Evolutionary conservation across 2,113 vertebrate genomes (phyloP).

Genomic region (Antechinus flavipes): DNA sequence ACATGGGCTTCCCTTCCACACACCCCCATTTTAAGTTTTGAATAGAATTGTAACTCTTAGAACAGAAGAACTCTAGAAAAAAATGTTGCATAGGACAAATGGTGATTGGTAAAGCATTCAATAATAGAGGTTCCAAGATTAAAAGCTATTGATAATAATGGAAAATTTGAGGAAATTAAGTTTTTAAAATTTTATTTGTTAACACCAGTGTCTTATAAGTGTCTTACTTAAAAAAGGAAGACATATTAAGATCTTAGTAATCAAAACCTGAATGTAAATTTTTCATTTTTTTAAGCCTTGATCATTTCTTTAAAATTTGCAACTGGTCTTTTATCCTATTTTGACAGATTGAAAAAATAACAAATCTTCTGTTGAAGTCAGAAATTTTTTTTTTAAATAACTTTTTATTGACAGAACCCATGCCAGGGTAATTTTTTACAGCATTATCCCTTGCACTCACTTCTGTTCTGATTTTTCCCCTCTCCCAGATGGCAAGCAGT

Average conservation of each 20-base stretch:
- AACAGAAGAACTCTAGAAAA: background rate
- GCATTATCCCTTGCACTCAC: no score
- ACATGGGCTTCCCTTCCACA: background rate
- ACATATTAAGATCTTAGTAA: conserved; percentile 24
- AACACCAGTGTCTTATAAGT: background rate
- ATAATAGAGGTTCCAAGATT: background rate
- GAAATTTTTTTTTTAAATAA: background rate
- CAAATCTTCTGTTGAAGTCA: conserved; percentile 7
- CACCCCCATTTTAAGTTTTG: background rate
- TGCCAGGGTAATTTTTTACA: no score
- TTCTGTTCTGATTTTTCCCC: no score
- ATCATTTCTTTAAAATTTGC: conserved; percentile 24
- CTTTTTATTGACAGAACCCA: no score
- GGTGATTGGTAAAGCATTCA: background rate
- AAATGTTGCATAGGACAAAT: conserved; percentile 12
- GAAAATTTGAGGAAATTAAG: conserved; percentile 15
- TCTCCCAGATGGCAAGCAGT: no score
- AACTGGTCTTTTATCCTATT: background rate
- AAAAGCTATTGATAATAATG: background rate
- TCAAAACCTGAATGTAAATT: conserved; percentile 38
- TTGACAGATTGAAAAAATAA: conserved; percentile 34
- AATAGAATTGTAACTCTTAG: background rate
- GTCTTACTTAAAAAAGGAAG: conserved; percentile 9
- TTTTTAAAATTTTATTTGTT: background rate
- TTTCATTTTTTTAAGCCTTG: background rate